Conservation (phyloP, 1,140 invertebrate genomes). For the Drosophila teissieri region DNA sequence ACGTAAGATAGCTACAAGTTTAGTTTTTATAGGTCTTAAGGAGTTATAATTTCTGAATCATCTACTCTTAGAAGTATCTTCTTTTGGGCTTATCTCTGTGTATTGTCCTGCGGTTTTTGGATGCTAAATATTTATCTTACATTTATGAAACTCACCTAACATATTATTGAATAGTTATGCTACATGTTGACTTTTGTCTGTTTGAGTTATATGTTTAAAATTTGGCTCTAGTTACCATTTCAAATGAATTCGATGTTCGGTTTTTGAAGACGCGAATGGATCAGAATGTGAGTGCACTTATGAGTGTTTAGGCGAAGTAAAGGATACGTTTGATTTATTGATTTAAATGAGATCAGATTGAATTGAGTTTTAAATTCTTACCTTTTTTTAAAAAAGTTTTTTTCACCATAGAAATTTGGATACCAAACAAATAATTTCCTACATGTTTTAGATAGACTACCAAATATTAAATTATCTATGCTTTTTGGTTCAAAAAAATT, state of each 20-base stretch:
- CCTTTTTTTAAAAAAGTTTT: not conserved
- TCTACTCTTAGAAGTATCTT: constrained; percentile 29
- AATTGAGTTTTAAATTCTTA: not conserved
- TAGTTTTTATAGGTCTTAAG: constrained; percentile 20
- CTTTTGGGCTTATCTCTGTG: constrained; percentile 14
- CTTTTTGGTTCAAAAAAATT: constrained; percentile 1
- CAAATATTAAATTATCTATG: constrained; percentile 8
- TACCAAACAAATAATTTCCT: not conserved
- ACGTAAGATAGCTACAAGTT: constrained; percentile 3
- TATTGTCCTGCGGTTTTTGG: constrained; percentile 32
- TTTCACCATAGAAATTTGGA: not conserved
- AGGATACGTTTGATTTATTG: not conserved
- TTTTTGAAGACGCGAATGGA: constrained; percentile 16
- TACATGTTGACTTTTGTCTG: constrained; percentile 20
- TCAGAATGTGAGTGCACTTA: constrained; percentile 8
- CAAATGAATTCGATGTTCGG: constrained; percentile 39
- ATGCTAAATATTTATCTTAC: constrained; percentile 22
- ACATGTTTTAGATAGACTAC: not conserved
- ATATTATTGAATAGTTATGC: constrained; percentile 23
- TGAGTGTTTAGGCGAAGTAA: constrained; percentile 4
- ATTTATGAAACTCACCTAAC: constrained; percentile 8
- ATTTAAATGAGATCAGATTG: constrained; percentile 2
- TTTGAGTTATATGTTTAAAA: constrained; percentile 46
- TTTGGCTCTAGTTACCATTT: constrained; percentile 47
- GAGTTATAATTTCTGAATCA: constrained; percentile 11